Conservation (phyloP, 1,140 invertebrate genomes). For the Schlechtendalia chinensis region DNA sequence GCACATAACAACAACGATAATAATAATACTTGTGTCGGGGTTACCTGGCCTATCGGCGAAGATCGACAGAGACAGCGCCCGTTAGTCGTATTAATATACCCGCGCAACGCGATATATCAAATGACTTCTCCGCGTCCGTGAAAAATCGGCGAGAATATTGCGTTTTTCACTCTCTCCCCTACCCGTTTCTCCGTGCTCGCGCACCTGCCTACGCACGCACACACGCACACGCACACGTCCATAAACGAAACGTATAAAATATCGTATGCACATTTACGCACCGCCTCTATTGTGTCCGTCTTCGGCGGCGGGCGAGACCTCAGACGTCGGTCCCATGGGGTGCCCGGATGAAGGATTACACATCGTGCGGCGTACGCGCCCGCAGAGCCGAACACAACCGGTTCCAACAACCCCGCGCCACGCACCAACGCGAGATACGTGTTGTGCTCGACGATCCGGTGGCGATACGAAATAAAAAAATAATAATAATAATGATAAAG, state of each 20-base stretch:
- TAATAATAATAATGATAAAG: no score
- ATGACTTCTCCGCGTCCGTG: no score
- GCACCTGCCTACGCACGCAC: no score
- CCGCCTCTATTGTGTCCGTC: slow-evolving; percentile 1
- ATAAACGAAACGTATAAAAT: background rate
- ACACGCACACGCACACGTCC: background rate
- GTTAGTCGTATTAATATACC: no score
- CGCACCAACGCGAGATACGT: background rate
- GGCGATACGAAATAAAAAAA: slow-evolving; percentile 3
- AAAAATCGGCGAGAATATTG: no score
- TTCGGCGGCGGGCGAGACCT: background rate
- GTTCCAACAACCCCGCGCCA: background rate
- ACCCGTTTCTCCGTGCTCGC: no score
- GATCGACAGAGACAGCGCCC: no score
- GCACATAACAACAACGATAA: background rate
- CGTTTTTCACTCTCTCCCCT: no score
- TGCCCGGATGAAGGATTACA: slow-evolving; percentile 36
- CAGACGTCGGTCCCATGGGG: background rate
- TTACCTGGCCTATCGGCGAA: no score
- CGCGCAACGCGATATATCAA: no score
- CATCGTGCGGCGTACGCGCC: background rate
- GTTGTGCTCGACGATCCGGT: background rate
- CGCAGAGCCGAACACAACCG: background rate
- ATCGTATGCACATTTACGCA: background rate
- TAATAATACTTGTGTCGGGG: no score